Base-by-base conservation (phyloP, 2,888 invertebrate genomes). In the Agonopterix alstromeriana region DNA sequence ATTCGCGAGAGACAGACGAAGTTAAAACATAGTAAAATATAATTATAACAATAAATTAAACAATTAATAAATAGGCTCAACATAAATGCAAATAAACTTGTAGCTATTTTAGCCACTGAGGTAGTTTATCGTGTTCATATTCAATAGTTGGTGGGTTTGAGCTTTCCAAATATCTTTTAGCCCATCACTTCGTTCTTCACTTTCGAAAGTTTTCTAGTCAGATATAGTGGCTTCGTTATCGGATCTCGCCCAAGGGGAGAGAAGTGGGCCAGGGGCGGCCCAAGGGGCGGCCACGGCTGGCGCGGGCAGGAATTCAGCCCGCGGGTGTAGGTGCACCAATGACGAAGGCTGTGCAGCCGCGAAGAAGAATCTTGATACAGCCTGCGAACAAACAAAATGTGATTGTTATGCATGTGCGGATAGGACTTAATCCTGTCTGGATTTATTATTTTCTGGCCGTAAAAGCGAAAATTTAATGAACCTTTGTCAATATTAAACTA, bases 191-290 rank as follows among this genome's bases (percentile, higher is more conserved):
- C 10, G 9, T 11, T 12, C 42, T 14, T 27, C 5, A 27, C 27
- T 27, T 43, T 46, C 12, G 38, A 9, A 5, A 9, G 7, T 4
- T 43, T 36, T 50, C 61, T 76, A 87, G 54, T 86, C 80, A 2
- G 83, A 71, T 17, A 86, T 82, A 2, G 75, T 70, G 1, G 80
- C 80, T 3, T 84, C 87, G 54, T 84, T 77, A 63, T 86, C 87
- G 12, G 87, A 86, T 58, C 87, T 70, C 9, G 59, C 87, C 87
- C 87, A 88, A 1, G 87, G 86, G 0, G 86, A 84, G 2, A 85
- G 65, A 0, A 79, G 69, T 1, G 87, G 87, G 1, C 77, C 86
- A 5, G 83, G 72, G 0, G 82, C 80, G 69, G 83, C 78, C 86
- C 85, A 86, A 10, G 84, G 78, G 0, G 82, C 77, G 1, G 83